These are phyloP conservation scores for Felis chaus DNA, from an alignment of 2,113 vertebrate species.

Conservation along the genomic window DNA sequence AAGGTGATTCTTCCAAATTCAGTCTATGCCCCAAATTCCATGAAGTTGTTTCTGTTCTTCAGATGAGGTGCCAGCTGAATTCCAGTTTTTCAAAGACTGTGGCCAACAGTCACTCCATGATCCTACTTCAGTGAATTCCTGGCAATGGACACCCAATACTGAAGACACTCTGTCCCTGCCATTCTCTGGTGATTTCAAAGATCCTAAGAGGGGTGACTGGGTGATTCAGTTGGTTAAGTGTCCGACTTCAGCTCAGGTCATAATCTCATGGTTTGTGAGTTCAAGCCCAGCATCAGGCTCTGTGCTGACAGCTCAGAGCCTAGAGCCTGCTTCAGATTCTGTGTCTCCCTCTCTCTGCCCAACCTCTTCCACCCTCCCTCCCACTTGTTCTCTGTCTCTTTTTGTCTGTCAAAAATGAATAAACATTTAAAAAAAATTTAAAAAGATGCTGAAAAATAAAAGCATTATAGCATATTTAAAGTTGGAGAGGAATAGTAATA, in stretches of 20 bases:
- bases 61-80: accelerated
- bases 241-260: no score
- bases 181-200: background rate
- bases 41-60: background rate
- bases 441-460: background rate
- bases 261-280: no score
- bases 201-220: background rate
- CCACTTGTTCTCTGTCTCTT: no score
- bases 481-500: background rate
- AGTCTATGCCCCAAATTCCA: background rate
- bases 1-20: background rate
- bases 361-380: no score
- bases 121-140: background rate
- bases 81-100: no score
- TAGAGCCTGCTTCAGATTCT: no score
- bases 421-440: no score
- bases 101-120: accelerated
- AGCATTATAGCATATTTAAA: background rate
- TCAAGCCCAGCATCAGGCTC: no score
- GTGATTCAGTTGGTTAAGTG: no score
- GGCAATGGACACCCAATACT: background rate
- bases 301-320: no score
- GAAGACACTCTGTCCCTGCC: background rate
- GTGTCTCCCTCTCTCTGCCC: no score
- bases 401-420: no score